Evolutionary conservation across 2,113 vertebrate genomes (phyloP).

Genomic region (Ageneiosus marmoratus): DNA sequence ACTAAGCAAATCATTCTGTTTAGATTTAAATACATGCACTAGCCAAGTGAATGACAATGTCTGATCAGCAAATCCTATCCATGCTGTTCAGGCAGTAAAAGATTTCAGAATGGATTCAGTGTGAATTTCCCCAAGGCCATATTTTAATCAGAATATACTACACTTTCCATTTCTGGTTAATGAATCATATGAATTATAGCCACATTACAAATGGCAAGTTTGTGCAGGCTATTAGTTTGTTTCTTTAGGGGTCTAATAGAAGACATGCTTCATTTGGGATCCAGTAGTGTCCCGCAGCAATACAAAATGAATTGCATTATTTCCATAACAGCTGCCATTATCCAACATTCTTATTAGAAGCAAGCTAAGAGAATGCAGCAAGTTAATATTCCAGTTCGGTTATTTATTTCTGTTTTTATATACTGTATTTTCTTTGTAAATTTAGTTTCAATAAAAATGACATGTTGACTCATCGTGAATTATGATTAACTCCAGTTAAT

Average conservation of each 20-base stretch:
- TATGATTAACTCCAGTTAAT: conserved; percentile 61
- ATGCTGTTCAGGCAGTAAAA: conserved; percentile 90
- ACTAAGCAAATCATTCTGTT: conserved; percentile 3
- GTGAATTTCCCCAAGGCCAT: conserved; percentile 84
- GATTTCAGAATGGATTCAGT: conserved; percentile 86
- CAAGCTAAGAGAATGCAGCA: conserved; percentile 76
- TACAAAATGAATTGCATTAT: conserved; percentile 92
- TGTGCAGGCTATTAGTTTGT: conserved; percentile 99
- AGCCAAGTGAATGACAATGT: conserved; percentile 54
- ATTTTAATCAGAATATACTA: conserved; percentile 87
- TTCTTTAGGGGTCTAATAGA: conserved; percentile 99
- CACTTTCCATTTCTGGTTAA: conserved; percentile 98
- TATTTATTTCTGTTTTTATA: conserved; percentile 68
- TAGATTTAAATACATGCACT: conserved; percentile 22
- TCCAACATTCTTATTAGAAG: conserved; percentile 80
- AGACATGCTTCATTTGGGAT: conserved; percentile 91
- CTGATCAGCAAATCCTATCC: conserved; percentile 69
- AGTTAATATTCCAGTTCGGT: conserved; percentile 77
- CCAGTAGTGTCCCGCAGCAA: conserved; percentile 84
- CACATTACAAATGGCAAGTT: conserved; percentile 97
- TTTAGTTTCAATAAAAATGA: conserved; percentile 66
- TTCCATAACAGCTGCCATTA: conserved; percentile 89
- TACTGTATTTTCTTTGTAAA: conserved; percentile 57
- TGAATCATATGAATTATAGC: conserved; percentile 99
- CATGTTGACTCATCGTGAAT: conserved; percentile 55